These are phyloP conservation scores for Muraenolepis orangiensis DNA, from an alignment of 2,797 vertebrate genomes.

Conservation along the genomic window DNA sequence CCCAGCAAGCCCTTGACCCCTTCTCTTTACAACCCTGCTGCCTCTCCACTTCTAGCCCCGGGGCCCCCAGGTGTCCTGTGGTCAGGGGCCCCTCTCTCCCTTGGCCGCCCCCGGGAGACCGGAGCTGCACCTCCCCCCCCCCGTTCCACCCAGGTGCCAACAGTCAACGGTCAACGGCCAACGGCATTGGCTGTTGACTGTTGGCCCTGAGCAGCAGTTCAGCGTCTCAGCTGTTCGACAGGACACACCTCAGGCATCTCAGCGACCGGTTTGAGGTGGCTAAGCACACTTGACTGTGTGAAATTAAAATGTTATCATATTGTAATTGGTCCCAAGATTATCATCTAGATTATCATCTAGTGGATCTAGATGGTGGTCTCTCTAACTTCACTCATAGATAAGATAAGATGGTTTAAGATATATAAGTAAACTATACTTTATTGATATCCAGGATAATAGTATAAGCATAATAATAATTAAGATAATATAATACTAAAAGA, in stretches of 20 bases:
- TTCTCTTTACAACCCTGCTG: slow-evolving; percentile 37
- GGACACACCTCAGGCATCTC: too few relatives aligned
- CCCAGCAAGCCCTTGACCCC: not conserved
- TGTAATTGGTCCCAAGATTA: not conserved
- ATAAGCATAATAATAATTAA: too few relatives aligned
- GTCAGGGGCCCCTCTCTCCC: slow-evolving; percentile 37
- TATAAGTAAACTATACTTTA: too few relatives aligned
- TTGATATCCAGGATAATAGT: too few relatives aligned
- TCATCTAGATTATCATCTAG: not conserved
- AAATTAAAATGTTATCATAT: not conserved
- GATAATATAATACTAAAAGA: too few relatives aligned
- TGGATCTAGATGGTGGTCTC: not conserved
- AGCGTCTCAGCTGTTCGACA: not conserved
- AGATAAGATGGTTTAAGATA: too few relatives aligned
- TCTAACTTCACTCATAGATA: not conserved
- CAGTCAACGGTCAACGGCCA: too few relatives aligned
- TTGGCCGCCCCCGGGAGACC: slow-evolving; percentile 30
- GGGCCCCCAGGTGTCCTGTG: slow-evolving; percentile 45
- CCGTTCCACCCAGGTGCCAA: not conserved
- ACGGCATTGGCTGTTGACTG: not conserved
- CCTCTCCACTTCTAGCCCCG: slow-evolving; percentile 50
- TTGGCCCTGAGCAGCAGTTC: not conserved
- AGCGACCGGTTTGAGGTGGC: not conserved
- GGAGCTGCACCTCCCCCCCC: slow-evolving; percentile 48
- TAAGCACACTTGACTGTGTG: too few relatives aligned